These are phyloP conservation scores for Macaria liturata DNA, from an alignment of 2,888 invertebrate species.

Conservation along the genomic window DNA sequence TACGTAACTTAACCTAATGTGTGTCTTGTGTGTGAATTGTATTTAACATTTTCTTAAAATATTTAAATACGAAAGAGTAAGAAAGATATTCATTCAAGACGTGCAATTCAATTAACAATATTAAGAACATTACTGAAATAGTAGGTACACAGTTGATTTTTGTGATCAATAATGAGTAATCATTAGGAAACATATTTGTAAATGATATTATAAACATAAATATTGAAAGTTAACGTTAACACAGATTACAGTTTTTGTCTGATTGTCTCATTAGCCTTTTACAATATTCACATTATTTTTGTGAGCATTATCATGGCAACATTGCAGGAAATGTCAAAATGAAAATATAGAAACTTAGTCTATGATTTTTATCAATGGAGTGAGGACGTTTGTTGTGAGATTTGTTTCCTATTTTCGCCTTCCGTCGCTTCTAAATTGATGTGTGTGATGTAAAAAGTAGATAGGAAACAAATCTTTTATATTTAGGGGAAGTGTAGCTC, in stretches of 20 bases:
- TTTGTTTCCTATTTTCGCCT: slow-evolving; percentile 75
- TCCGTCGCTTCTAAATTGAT: slow-evolving; percentile 65
- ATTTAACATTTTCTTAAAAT: too few relatives aligned
- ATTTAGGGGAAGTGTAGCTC: slow-evolving; percentile 53
- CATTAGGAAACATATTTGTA: too few relatives aligned
- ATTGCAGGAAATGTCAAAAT: slow-evolving; percentile 7
- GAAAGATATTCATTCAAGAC: too few relatives aligned
- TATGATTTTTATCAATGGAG: slow-evolving; percentile 73
- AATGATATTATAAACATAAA: too few relatives aligned
- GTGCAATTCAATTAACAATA: too few relatives aligned
- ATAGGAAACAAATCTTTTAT: slow-evolving; percentile 66
- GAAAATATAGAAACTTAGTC: slow-evolving; percentile 54
- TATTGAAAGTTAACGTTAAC: neutral
- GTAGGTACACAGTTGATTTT: too few relatives aligned
- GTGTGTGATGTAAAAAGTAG: slow-evolving; percentile 71
- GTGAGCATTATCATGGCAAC: slow-evolving; percentile 6
- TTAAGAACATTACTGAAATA: too few relatives aligned
- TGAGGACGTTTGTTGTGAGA: slow-evolving; percentile 73
- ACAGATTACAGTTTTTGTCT: neutral
- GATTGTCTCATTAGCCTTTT: neutral
- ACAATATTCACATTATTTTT: slow-evolving; percentile 2
- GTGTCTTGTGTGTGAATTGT: too few relatives aligned
- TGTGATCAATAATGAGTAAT: too few relatives aligned
- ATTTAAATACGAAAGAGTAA: too few relatives aligned
- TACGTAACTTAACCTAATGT: too few relatives aligned